A percentile compares a stretch with the other conserved stretches of the same genome.
Conservation (phyloP, 2,113 vertebrate genomes). For the Clupea harengus region DNA sequence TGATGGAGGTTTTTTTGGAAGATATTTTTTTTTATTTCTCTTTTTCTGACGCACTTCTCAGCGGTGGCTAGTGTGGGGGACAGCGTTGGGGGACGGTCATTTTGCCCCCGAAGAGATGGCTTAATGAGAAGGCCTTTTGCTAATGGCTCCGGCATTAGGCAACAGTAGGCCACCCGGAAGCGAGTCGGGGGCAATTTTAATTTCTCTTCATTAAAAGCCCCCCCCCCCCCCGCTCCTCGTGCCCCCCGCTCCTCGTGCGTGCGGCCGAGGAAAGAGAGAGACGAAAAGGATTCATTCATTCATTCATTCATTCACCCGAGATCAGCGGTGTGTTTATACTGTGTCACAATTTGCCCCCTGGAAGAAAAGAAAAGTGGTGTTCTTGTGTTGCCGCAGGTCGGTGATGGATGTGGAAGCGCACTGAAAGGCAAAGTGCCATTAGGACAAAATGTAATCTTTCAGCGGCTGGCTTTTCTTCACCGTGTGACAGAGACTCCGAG, state of each 20-base stretch:
- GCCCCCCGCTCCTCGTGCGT: too few relatives aligned
- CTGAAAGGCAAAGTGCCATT: not conserved
- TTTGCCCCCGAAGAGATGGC: not conserved
- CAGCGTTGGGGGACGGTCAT: not conserved
- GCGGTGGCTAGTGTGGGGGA: not conserved
- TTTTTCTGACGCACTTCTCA: not conserved
- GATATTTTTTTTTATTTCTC: constrained; percentile 21
- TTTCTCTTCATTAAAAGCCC: not conserved
- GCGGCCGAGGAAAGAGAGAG: too few relatives aligned
- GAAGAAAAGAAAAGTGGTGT: not conserved
- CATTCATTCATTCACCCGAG: not conserved
- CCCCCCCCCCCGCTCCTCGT: too few relatives aligned
- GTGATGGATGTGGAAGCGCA: not conserved
- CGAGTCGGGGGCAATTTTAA: not conserved
- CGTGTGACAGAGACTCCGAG: not conserved
- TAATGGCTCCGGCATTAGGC: not conserved
- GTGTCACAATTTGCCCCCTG: not conserved
- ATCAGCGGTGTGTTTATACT: not conserved
- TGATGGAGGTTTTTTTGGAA: constrained; percentile 43
- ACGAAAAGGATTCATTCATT: not conserved
- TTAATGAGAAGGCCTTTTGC: not conserved
- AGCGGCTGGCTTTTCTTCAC: not conserved
- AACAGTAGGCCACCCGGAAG: too few relatives aligned
- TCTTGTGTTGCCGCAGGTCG: not conserved
- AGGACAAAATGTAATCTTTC: not conserved